phyloP scores from a whole-genome alignment of 2,888 invertebrate genomes.

The Synanthedon myopaeformis region DNA sequence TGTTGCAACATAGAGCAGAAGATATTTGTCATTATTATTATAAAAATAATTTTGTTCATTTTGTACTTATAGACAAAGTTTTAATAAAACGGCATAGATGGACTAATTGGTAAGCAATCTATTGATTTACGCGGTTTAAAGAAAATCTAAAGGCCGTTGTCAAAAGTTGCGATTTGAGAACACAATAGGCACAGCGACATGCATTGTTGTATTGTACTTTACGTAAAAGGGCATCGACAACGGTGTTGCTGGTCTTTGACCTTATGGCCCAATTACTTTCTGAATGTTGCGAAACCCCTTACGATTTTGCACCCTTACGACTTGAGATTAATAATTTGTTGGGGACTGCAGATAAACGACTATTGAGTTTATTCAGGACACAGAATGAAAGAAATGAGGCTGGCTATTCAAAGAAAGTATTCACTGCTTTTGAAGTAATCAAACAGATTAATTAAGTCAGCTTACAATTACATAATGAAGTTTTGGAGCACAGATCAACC shows the following conservation, averaged over 20 bases:
- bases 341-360: background rate
- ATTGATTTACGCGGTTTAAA: background rate
- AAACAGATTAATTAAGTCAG: too few relatives aligned
- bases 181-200: slow-evolving; percentile 1
- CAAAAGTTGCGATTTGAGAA: too few relatives aligned
- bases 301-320: background rate
- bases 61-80: background rate
- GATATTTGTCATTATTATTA: too few relatives aligned
- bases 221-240: slow-evolving; percentile 19
- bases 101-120: background rate
- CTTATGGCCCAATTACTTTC: slow-evolving; percentile 35
- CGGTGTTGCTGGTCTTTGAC: slow-evolving; percentile 46
- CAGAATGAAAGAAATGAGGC: too few relatives aligned
- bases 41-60: background rate
- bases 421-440: too few relatives aligned
- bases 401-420: too few relatives aligned
- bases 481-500: too few relatives aligned
- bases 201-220: slow-evolving; percentile 12
- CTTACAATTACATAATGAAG: too few relatives aligned
- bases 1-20: too few relatives aligned
- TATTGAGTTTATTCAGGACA: too few relatives aligned
- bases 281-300: slow-evolving; percentile 3
- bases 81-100: background rate
- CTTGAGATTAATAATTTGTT: background rate
- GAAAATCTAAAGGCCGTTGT: too few relatives aligned